Conservation (phyloP, 1,140 invertebrate species). For the Pseudomyrmex dendroicus region DNA sequence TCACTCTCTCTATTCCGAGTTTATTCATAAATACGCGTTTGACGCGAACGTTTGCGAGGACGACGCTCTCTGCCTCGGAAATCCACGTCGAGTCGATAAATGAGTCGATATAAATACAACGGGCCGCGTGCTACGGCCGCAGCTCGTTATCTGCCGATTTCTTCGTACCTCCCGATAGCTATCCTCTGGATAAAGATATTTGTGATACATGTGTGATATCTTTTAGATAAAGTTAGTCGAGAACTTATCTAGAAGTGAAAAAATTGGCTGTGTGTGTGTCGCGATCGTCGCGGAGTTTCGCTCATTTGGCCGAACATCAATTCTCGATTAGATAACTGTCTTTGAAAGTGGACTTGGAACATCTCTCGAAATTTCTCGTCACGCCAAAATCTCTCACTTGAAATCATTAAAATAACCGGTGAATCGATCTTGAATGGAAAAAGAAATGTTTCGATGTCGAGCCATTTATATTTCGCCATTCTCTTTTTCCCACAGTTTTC, state of each 20-base stretch:
- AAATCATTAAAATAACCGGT: too few species aligned
- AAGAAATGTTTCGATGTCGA: background rate
- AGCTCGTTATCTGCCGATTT: background rate
- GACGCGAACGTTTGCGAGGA: background rate
- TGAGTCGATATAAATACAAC: background rate
- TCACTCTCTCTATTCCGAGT: background rate
- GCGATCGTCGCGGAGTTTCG: background rate
- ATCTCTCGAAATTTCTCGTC: background rate
- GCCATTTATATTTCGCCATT: conserved; percentile 18
- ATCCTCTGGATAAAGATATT: too few species aligned
- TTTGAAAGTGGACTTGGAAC: background rate
- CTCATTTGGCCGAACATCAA: conserved; percentile 18
- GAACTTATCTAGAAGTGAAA: too few species aligned
- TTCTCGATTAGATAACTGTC: background rate
- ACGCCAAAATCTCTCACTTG: background rate
- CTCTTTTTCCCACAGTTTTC: conserved; percentile 7
- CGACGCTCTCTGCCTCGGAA: conserved; percentile 14
- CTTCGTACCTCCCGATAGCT: too few species aligned
- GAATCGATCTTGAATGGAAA: too few species aligned
- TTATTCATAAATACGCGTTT: conserved; percentile 46
- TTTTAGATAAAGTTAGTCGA: too few species aligned
- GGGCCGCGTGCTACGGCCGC: background rate
- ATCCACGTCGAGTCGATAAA: conserved; percentile 53
- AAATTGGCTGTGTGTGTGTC: background rate
- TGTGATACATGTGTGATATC: too few species aligned